Evolutionary conservation across 2,113 vertebrate genomes (phyloP).

Genomic region (Corvus hawaiiensis): DNA sequence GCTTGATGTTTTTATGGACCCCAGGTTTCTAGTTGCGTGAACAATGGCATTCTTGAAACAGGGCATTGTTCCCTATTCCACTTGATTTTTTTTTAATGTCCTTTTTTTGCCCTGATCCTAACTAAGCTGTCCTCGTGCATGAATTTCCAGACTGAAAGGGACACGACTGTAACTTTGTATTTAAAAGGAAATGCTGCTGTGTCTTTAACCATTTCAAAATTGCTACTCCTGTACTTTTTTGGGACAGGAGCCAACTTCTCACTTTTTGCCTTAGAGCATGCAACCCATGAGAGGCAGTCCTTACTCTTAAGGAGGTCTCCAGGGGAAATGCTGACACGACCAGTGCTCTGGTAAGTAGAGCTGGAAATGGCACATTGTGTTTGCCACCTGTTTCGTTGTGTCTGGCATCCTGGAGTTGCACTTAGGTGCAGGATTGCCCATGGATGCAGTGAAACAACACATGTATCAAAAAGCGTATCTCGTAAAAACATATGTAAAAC

Average conservation of each 20-base stretch:
- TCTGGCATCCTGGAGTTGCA: background rate
- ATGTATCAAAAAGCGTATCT: background rate
- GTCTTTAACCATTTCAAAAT: slow-evolving; percentile 34
- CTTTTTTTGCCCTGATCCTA: background rate
- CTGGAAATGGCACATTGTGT: background rate
- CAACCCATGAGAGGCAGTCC: background rate
- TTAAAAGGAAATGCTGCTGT: background rate
- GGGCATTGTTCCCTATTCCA: background rate
- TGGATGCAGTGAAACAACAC: background rate
- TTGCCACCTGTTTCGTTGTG: background rate
- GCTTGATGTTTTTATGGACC: slow-evolving; percentile 41
- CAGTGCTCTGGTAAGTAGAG: background rate
- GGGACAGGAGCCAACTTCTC: background rate
- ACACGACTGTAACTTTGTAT: background rate
- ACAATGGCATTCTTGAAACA: slow-evolving; percentile 8
- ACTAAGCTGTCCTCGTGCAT: background rate
- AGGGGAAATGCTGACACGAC: background rate
- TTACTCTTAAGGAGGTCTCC: slow-evolving; percentile 11
- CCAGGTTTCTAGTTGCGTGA: slow-evolving; percentile 27
- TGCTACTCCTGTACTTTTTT: background rate
- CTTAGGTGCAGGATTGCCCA: background rate
- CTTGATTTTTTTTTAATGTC: background rate
- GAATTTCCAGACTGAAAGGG: background rate
- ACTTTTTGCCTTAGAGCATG: background rate
- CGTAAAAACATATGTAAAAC: background rate